A percentile compares a stretch with the other conserved stretches of the same genome.
phyloP scores from a whole-genome alignment of 1,140 invertebrate genomes.

The Procambarus virginalis region DNA sequence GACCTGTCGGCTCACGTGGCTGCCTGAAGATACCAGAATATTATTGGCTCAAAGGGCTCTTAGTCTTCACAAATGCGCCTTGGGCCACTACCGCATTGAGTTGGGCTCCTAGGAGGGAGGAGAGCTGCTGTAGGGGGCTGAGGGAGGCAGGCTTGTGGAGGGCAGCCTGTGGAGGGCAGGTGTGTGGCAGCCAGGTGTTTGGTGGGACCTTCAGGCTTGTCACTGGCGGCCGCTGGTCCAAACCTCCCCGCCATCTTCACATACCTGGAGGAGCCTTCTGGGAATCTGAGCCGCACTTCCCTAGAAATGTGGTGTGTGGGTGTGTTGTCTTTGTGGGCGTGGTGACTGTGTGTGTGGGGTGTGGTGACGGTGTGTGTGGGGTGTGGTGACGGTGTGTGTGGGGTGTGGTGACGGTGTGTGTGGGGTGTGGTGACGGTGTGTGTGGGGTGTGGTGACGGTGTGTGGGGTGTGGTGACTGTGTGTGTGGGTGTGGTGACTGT shows the following conservation, averaged over 20 bases:
- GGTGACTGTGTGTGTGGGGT: background rate
- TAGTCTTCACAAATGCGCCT: too few species aligned
- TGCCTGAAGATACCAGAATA: too few species aligned
- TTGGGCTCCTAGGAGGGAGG: background rate
- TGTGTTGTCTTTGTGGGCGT: background rate
- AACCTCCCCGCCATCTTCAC: constrained; percentile 26
- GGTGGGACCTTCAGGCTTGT: constrained; percentile 37
- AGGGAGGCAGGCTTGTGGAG: background rate
- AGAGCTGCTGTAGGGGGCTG: background rate
- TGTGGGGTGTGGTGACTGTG: too few species aligned
- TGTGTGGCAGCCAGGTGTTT: too few species aligned
- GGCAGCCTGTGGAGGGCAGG: background rate
- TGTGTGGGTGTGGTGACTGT: too few species aligned
- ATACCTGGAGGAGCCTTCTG: constrained; percentile 2
- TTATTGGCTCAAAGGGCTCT: too few species aligned
- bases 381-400: too few species aligned
- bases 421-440: too few species aligned
- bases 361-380: background rate
- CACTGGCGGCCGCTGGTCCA: constrained; percentile 26
- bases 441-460: too few species aligned
- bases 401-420: too few species aligned
- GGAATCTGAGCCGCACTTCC: constrained; percentile 23
- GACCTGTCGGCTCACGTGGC: too few species aligned
- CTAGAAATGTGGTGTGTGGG: background rate
- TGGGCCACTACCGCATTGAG: background rate